phyloP scores from a whole-genome alignment of 2,888 invertebrate genomes.

The Anthrax anthrax region DNA sequence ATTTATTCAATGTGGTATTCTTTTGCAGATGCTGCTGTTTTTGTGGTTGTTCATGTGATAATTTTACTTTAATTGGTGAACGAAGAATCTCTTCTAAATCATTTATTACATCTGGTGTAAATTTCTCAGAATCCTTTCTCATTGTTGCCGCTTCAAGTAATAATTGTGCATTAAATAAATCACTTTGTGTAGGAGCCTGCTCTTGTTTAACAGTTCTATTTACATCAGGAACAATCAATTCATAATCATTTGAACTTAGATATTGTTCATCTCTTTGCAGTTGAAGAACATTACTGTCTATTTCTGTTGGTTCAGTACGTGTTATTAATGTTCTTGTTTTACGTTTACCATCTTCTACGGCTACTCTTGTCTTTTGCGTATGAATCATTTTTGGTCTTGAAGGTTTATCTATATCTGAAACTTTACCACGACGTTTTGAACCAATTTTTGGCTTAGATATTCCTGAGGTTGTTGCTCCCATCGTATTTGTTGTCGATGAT shows the following conservation, averaged over 20 bases:
- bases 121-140: conserved; percentile 29
- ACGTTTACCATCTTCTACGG: conserved; percentile 39
- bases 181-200: conserved; percentile 15
- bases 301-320: conserved; percentile 21
- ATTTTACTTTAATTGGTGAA: conserved; percentile 27
- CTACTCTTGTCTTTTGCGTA: conserved; percentile 48
- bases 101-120: conserved; percentile 29
- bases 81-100: conserved; percentile 33
- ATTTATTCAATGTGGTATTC: not conserved
- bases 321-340: conserved; percentile 42
- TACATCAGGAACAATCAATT: conserved; percentile 25
- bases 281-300: conserved; percentile 5
- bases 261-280: too few species aligned
- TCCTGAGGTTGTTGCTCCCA: conserved; percentile 16
- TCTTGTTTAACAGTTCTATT: conserved; percentile 25
- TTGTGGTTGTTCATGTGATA: conserved; percentile 11
- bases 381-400: conserved; percentile 64
- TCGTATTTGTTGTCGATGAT: conserved; percentile 11
- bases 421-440: conserved; percentile 18
- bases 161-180: conserved; percentile 28
- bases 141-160: conserved; percentile 24
- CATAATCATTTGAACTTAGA: conserved; percentile 25
- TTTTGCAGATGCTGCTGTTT: conserved; percentile 19
- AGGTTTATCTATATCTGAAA: conserved; percentile 18
- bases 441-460: conserved; percentile 17